Evolutionary conservation across 2,888 invertebrate genomes (phyloP), one percentile per base, ranked within the genome.

Genomic region (Erebia palarica): DNA sequence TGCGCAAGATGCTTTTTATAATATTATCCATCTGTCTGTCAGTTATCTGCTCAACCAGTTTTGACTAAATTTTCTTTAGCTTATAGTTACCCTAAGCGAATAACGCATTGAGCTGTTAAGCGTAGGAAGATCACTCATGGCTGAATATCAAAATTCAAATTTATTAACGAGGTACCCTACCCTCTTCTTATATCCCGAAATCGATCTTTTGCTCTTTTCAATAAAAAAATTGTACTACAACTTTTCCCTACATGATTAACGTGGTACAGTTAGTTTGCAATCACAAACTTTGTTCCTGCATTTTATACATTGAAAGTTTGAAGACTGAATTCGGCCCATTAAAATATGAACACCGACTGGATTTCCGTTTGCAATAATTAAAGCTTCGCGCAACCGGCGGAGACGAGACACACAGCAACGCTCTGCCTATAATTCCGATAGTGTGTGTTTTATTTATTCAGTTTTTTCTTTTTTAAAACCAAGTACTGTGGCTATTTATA

Each of bases 291-390:
- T 27, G 49, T 16, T 64, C 27, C 63, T 61, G 61, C 21, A 51
- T 49, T 49, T 64, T 49, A 64, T 64, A 27, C 27, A 64, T 64
- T 27, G 16, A 9, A 53, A 65, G 36, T 65, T 65, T 65, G 51
- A 53, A 53, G 10, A n/a, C 18, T 18, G 61, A 18, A 16, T 60
- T 16, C 58, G 58, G 58, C 36, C 21, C 27, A 13, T 58, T 8
- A 27, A 21, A n/a, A n/a, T n/a, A 58, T 36, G 14, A 58, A 7
- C 27, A 44, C 60, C 11, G 60, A 18, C 18, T 55, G 16, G 55
- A 55, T 18, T 16, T 11, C 60, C 60, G 36, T 60, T 60, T 60
- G 42, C 60, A 42, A 44, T 60, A 60, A 60, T 60, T 42, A 65
- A 57, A 58, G 66, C 66, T 58, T 10, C 53, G 47, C 57, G 57